Conservation (phyloP, 2,888 invertebrate genomes). For the Anoncus sp. region DNA sequence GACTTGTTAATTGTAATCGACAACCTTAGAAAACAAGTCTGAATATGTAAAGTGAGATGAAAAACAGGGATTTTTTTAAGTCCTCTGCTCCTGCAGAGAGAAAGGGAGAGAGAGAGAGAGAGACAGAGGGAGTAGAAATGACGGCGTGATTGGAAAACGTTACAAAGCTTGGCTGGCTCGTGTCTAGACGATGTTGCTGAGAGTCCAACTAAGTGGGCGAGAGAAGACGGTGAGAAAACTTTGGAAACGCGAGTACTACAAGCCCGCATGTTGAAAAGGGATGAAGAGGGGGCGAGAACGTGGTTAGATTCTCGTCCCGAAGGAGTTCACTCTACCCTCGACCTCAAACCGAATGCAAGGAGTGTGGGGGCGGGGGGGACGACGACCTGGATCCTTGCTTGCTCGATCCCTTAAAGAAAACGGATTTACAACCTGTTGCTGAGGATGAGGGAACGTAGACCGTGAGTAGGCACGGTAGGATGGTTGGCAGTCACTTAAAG, state of each 20-base stretch:
- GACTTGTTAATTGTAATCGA: conserved; percentile 9
- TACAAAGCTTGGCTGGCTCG: conserved; percentile 76
- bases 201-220: conserved; percentile 39
- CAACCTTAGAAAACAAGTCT: not conserved
- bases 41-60: conserved; percentile 21
- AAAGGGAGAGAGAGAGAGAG: conserved; percentile 57
- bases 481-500: conserved; percentile 80
- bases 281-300: conserved; percentile 64
- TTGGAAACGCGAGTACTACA: conserved; percentile 48
- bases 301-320: conserved; percentile 73
- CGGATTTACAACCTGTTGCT: conserved; percentile 83
- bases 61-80: conserved; percentile 62
- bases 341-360: conserved; percentile 79
- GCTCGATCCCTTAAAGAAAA: conserved; percentile 64
- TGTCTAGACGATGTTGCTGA: conserved; percentile 71
- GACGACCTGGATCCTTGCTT: conserved; percentile 46
- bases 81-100: not conserved
- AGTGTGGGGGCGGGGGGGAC: too few relatives aligned
- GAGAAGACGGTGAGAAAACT: conserved; percentile 63
- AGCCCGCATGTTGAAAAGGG: conserved; percentile 64
- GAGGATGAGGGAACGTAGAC: conserved; percentile 60
- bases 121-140: conserved; percentile 68
- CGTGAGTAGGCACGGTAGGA: conserved; percentile 33
- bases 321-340: conserved; percentile 80
- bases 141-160: conserved; percentile 80